Conservation (phyloP, 2,888 invertebrate species). For the Epsilonema sp. region DNA sequence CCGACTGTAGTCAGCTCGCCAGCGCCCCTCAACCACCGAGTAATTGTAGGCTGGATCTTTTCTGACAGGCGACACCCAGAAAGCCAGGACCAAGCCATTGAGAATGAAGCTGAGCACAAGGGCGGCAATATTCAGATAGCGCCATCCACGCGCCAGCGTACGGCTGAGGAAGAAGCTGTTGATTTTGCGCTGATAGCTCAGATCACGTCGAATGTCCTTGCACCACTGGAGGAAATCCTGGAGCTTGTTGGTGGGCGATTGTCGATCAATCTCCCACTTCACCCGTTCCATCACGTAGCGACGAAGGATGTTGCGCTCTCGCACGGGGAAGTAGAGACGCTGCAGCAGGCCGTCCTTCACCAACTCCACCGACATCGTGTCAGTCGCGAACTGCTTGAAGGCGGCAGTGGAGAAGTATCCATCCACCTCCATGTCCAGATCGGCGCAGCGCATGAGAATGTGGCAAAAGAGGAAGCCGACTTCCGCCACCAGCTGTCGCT, state of each 20-base stretch:
- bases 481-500: conserved; percentile 16
- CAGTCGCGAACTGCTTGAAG: conserved; percentile 20
- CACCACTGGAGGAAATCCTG: conserved; percentile 31
- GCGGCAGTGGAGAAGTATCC: conserved; percentile 14
- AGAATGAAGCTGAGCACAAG: conserved; percentile 24
- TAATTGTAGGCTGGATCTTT: conserved; percentile 4
- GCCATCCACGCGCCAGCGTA: conserved; percentile 28
- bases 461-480: conserved; percentile 30
- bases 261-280: conserved; percentile 30
- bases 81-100: conserved; percentile 19
- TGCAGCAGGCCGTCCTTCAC: conserved; percentile 28
- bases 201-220: conserved; percentile 29
- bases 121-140: conserved; percentile 22
- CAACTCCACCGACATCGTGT: conserved; percentile 29
- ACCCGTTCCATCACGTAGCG: conserved; percentile 31
- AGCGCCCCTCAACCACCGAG: background rate
- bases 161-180: conserved; percentile 13
- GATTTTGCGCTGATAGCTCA: conserved; percentile 27
- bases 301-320: conserved; percentile 28
- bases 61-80: conserved; percentile 23
- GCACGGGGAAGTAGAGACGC: conserved; percentile 29
- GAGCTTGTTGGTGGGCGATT: conserved; percentile 30
- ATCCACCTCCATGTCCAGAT: conserved; percentile 21
- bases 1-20: background rate
- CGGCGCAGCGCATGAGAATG: conserved; percentile 27